Conservation (phyloP, 2,113 vertebrate genomes). For the Pituophis catenifer region DNA sequence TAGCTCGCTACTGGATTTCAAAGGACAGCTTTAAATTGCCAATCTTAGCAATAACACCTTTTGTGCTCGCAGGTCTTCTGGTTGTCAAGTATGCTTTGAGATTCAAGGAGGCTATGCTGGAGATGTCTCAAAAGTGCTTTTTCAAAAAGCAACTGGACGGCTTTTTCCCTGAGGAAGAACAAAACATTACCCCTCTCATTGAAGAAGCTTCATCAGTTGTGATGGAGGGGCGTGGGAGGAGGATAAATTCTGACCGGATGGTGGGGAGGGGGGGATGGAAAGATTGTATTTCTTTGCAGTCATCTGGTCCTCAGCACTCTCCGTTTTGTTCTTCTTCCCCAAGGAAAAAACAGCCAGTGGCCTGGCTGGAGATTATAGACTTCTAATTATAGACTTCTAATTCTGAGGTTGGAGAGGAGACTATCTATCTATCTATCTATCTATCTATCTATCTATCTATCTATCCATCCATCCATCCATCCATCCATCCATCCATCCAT, state of each 20-base stretch:
- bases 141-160: background rate
- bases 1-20: background rate
- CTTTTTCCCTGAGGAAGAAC: background rate
- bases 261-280: background rate
- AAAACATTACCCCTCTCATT: background rate
- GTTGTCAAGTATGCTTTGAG: background rate
- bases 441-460: no score
- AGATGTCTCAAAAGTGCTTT: background rate
- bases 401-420: background rate
- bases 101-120: background rate
- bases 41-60: background rate
- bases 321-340: background rate
- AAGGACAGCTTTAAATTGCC: background rate
- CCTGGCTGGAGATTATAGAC: background rate
- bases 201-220: background rate
- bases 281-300: background rate
- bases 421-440: no score
- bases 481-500: background rate
- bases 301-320: background rate
- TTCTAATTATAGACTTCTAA: background rate
- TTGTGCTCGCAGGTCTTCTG: background rate
- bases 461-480: rapidly evolving
- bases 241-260: background rate
- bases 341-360: background rate
- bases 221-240: background rate